Conservation (phyloP, 2,888 invertebrate species). For the Andrena praecox region DNA sequence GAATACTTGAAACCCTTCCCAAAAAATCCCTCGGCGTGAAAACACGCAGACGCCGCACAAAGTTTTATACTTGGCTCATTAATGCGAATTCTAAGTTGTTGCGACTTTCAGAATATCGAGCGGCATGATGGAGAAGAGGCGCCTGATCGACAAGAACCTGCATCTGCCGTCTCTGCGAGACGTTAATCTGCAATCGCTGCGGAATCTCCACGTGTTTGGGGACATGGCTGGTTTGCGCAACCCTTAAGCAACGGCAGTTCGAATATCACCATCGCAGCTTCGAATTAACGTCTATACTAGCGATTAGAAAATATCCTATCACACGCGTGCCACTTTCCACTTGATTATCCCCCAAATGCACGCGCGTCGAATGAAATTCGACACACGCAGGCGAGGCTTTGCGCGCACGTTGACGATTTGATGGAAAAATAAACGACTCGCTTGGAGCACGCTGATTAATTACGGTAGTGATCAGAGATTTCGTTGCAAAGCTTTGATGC, state of each 20-base stretch:
- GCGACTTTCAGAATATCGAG: slow-evolving; percentile 30
- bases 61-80: no score
- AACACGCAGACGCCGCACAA: no score
- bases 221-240: background rate
- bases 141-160: slow-evolving; percentile 21
- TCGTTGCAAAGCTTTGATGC: background rate
- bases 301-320: background rate
- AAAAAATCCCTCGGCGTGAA: no score
- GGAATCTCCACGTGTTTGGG: slow-evolving; percentile 15
- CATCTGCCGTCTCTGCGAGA: background rate
- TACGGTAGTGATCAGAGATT: slow-evolving; percentile 30
- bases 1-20: no score
- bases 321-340: background rate
- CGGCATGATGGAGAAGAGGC: background rate
- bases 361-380: slow-evolving; percentile 1
- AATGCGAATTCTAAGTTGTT: background rate
- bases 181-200: slow-evolving; percentile 18
- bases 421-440: background rate
- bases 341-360: slow-evolving; percentile 10
- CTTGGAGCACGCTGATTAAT: slow-evolving; percentile 3
- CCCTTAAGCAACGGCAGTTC: background rate
- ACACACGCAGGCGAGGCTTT: background rate
- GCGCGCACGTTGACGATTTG: background rate
- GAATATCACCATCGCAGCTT: background rate
- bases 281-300: background rate